Evolutionary conservation across 2,888 invertebrate genomes (phyloP).

Genomic region (Hipparchia semele): DNA sequence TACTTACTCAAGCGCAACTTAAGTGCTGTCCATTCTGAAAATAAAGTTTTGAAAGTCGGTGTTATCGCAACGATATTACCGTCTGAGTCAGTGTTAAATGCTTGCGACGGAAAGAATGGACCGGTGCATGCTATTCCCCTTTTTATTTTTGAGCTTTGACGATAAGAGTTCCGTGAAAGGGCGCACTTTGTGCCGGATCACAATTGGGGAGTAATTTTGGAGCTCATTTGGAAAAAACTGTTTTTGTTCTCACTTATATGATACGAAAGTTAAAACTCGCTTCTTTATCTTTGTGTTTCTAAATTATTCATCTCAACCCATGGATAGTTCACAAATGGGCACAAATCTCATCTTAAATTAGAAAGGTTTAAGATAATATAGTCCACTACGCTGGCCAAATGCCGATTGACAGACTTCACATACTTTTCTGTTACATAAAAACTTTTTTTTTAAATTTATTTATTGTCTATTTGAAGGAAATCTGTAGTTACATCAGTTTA

Average conservation of each 20-base stretch:
- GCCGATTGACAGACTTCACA: too few species aligned
- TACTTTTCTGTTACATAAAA: too few species aligned
- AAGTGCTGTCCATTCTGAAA: constrained; percentile 45
- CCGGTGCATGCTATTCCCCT: constrained; percentile 33
- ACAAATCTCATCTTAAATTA: too few species aligned
- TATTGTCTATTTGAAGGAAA: too few species aligned
- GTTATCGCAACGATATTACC: constrained; percentile 45
- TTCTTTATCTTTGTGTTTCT: too few species aligned
- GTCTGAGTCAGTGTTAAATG: constrained; percentile 46
- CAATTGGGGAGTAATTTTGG: constrained; percentile 15
- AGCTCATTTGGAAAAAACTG: constrained; percentile 13
- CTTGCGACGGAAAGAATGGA: constrained; percentile 43
- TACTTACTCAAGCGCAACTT: constrained; percentile 41
- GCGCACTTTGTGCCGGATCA: constrained; percentile 26
- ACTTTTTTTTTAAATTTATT: too few species aligned
- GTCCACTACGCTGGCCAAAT: too few species aligned
- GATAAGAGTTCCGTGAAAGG: constrained; percentile 34
- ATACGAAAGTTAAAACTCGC: too few species aligned
- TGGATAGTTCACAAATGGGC: too few species aligned
- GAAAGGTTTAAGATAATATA: too few species aligned
- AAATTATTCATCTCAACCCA: too few species aligned
- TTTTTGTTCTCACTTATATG: neutral
- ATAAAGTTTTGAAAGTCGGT: constrained; percentile 43
- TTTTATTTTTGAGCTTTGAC: constrained; percentile 35
- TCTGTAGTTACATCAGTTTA: too few species aligned